Evolutionary conservation across 2,888 invertebrate species (phyloP), one percentile per base, ranked within the genome.

Genomic region (Acanthosepion lycidas): DNA sequence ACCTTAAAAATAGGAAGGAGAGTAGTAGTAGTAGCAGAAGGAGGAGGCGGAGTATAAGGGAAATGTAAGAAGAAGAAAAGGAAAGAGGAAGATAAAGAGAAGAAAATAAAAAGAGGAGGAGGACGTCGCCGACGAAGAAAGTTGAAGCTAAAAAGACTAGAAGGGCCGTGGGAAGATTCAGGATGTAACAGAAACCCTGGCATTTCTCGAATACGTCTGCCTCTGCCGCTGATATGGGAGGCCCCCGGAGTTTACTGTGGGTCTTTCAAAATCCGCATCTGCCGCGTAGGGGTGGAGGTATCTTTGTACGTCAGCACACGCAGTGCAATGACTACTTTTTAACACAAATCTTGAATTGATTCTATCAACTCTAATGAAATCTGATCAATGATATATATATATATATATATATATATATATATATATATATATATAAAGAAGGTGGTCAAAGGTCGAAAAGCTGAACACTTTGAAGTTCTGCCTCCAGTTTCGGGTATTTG

Each of bases 161-260:
- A 78, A 78, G 78, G 78, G 78, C 78, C 78, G 78, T 78, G 78
- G 78, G 78, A 78, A 78, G 78, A 78, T 78, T 78, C 78, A 78
- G 78, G n/a, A n/a, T 78, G 78, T 78, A 78, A 78, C 78, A 78
- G 78, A 78, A 78, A 78, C 78, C 78, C n/a, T 78, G n/a, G 78
- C 78, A n/a, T n/a, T 78, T 78, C 78, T 78, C 78, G 78, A 78
- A 78, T 78, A 78, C 78, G 78, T 78, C n/a, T 78, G 78, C 78
- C 78, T 9, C 78, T 78, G 78, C 33, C 78, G 33, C 78, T 78
- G 78, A 78, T 78, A 78, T 78, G 78, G 78, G 33, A 78, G 78
- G 78, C 78, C 78, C 78, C 78, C 78, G 78, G 78, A 78, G 78
- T 78, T 78, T 78, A 78, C 78, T 78, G 78, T 15, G 78, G 78